phyloP scores from a whole-genome alignment of 2,113 vertebrate genomes.

The Hippolais icterina region DNA sequence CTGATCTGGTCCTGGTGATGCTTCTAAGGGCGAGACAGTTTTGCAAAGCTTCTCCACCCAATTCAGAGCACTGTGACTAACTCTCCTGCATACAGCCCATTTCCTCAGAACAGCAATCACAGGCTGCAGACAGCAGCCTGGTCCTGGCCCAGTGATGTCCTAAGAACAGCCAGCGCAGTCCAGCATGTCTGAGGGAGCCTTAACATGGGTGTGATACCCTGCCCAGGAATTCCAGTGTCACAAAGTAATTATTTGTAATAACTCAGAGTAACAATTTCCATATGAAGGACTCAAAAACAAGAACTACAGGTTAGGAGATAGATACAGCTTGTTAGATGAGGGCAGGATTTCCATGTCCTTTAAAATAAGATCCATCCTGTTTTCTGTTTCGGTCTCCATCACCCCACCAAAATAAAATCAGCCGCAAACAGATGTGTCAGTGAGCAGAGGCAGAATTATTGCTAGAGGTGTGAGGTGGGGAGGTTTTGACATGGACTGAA shows the following conservation, averaged over 20 bases:
- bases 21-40: not conserved
- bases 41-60: not conserved
- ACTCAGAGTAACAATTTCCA: conserved; percentile 52
- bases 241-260: conserved; percentile 39
- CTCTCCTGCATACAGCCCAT: not conserved
- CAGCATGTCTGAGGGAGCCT: not conserved
- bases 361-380: not conserved
- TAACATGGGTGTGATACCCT: conserved; percentile 8
- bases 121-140: not conserved
- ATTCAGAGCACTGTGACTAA: not conserved
- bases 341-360: conserved; percentile 12
- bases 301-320: conserved; percentile 27
- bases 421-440: not conserved
- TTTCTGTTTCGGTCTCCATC: not conserved
- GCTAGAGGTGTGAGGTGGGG: not conserved
- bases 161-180: not conserved
- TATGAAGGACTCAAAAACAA: conserved; percentile 22
- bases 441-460: not conserved
- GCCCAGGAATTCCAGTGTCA: conserved; percentile 28
- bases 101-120: not conserved
- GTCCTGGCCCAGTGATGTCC: not conserved
- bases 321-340: conserved; percentile 1
- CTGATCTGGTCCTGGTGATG: not conserved
- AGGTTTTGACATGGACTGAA: not conserved
- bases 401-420: not conserved